Conservation (phyloP, 2,888 invertebrate species). For the Arrhopalites spinosus region DNA sequence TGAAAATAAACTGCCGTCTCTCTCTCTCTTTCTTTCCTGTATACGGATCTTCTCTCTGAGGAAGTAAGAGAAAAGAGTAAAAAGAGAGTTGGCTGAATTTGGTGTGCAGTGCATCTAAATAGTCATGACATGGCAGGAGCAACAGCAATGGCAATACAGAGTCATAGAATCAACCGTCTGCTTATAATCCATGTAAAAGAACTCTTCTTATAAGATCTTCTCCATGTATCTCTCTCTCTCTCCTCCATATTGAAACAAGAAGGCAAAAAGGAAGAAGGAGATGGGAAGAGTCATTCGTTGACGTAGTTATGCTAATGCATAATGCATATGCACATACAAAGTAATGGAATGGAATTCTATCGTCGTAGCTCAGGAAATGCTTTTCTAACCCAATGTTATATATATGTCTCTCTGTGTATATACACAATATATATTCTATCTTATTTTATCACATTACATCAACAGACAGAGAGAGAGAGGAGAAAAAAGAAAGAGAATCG, state of each 20-base stretch:
- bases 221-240: background rate
- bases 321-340: slow-evolving; percentile 16
- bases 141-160: too few relatives aligned
- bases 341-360: slow-evolving; percentile 15
- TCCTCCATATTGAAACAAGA: background rate
- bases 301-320: slow-evolving; percentile 24
- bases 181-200: too few relatives aligned
- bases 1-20: slow-evolving; percentile 11
- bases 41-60: too few relatives aligned
- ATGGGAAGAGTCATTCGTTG: background rate
- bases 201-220: background rate
- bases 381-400: background rate
- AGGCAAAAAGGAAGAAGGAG: background rate
- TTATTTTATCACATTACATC: slow-evolving; percentile 16
- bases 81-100: too few relatives aligned
- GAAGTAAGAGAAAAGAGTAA: too few relatives aligned
- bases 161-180: too few relatives aligned
- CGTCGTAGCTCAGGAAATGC: background rate
- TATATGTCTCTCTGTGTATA: background rate
- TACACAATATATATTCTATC: background rate
- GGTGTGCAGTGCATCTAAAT: too few relatives aligned
- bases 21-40: background rate
- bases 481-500: background rate
- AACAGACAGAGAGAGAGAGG: background rate
- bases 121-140: too few relatives aligned